A percentile compares a stretch with the other conserved stretches of the same genome.
phyloP scores from a whole-genome alignment of 2,113 vertebrate species.

The Clupea harengus region DNA sequence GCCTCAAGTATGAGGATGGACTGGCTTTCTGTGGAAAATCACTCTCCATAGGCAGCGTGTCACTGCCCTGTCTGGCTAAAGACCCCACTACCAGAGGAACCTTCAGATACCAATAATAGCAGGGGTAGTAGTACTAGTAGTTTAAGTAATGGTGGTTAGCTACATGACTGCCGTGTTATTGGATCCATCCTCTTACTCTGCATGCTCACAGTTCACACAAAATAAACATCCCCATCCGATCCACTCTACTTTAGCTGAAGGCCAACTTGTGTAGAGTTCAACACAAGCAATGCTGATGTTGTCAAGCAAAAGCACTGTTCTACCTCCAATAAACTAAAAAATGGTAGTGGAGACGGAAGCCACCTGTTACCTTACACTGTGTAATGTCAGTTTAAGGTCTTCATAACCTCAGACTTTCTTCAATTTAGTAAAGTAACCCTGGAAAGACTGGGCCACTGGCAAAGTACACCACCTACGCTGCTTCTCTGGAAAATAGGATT shows the following conservation, averaged over 20 bases:
- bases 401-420: too few species aligned
- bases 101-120: background rate
- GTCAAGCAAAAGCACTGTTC: background rate
- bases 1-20: background rate
- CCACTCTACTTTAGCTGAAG: background rate
- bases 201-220: background rate
- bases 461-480: too few species aligned
- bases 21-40: constrained; percentile 3
- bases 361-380: background rate
- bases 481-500: background rate
- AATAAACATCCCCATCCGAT: background rate
- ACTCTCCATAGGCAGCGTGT: background rate
- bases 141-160: background rate
- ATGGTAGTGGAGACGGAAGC: background rate
- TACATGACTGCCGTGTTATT: background rate
- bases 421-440: too few species aligned
- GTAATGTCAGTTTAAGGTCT: too few species aligned
- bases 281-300: background rate
- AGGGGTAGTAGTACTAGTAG: too few species aligned
- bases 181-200: background rate
- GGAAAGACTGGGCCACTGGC: too few species aligned
- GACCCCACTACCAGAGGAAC: background rate
- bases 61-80: background rate
- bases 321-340: background rate
- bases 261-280: background rate